phyloP scores from a whole-genome alignment of 2,113 vertebrate species.

The Chaenocephalus aceratus region DNA sequence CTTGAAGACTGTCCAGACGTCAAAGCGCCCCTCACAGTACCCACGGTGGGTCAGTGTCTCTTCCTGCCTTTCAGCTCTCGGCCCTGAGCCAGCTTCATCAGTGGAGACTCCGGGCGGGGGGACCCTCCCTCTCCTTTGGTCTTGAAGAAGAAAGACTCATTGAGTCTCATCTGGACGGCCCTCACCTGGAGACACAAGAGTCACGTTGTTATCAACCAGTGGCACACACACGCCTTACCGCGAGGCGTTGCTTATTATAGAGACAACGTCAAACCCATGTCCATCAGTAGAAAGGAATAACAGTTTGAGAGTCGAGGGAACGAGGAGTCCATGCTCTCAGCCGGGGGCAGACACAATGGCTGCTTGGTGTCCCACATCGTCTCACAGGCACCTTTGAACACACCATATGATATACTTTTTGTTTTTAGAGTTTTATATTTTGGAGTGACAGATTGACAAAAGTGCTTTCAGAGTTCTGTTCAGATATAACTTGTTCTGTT shows the following conservation, averaged over 20 bases:
- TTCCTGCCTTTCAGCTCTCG: slow-evolving; percentile 58
- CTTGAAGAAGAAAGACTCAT: slow-evolving; percentile 86
- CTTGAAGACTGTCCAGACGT: neutral
- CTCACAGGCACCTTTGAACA: too few species aligned
- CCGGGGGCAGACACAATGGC: too few species aligned
- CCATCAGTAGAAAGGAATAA: neutral
- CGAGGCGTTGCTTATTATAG: neutral
- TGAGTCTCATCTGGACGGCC: slow-evolving; percentile 81
- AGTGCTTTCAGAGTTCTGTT: neutral
- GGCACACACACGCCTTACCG: neutral
- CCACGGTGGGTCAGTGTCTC: slow-evolving; percentile 9
- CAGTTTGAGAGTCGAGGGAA: neutral
- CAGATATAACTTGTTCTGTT: neutral
- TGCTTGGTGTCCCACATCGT: too few species aligned
- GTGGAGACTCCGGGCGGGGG: slow-evolving; percentile 73
- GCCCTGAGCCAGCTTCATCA: slow-evolving; percentile 75
- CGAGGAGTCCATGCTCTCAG: too few species aligned
- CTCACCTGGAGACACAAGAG: slow-evolving; percentile 57
- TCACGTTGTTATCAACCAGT: neutral
- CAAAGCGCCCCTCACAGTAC: neutral
- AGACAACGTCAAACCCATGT: neutral
- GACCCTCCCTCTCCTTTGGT: slow-evolving; percentile 76
- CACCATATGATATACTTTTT: too few species aligned
- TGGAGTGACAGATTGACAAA: too few species aligned
- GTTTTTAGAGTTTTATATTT: too few species aligned